Evolutionary conservation across 1,140 invertebrate genomes (phyloP), one percentile per base, ranked within the genome.

Genomic region (Myzus persicae): DNA sequence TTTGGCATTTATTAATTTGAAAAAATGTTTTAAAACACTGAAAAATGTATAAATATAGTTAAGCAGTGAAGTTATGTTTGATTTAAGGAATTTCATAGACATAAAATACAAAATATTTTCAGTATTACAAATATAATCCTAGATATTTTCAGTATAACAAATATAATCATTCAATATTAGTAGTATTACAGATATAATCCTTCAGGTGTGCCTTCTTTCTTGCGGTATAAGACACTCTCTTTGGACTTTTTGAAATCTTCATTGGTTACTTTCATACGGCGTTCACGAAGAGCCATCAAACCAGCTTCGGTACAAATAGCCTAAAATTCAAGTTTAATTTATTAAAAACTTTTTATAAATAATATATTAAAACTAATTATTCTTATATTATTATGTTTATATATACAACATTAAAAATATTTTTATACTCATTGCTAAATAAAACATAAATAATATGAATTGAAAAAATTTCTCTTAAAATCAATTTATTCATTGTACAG

Each of bases 281-380:
- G 96, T 95, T 99, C 99, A 94, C 99, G 96, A 48, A 99, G 95
- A 42, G 99, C 99, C 97, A 99, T 98, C 36, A 99, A 95, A 94
- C 99, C 99, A 93, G 99, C 99, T 96, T 99, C 99, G 20, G 99
- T 99, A 95, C 99, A 99, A 95, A 99, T 99, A n/a, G 99, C 99
- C 98, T 98, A 94, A 11, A 95, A 95, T 95, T 95, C 94, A 91
- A 40, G 24, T 59, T 14, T 6, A 11, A 46, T 5, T 11, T 18
- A 40, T 90, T 51, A 94, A 6, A 85, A 44, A 44, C 42, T 5
- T 26, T 44, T 44, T 18, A 85, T 31, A 42, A 84, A 31, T n/a
- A 85, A 14, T 44, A 85, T 26, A 91, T 59, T 38, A 40, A 42
- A 84, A 42, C 8, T 40, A 82, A n/a, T 38, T 40, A 38, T 82